Base-by-base conservation (phyloP, 2,888 invertebrate genomes). In the Drosophila conformis region DNA sequence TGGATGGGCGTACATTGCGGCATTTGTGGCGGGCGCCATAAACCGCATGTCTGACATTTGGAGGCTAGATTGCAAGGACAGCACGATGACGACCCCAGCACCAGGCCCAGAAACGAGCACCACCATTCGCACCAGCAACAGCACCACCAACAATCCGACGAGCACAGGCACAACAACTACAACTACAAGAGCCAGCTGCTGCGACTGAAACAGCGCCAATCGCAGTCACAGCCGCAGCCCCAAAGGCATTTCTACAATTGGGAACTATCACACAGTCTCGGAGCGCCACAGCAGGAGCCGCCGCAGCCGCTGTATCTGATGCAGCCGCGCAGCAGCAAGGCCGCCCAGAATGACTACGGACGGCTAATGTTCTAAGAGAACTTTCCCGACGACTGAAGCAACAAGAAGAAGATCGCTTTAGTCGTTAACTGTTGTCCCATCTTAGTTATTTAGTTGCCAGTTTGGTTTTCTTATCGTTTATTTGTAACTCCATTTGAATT, bases 21-120 rank as follows among this genome's bases (percentile, higher is more conserved):
- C 70, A 92, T 97, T 67, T 97, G 98, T 88, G 98, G 98, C 64
- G 98, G 97, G 8, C 95, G 95, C 83, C 98, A 98, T 93, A 94
- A 94, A 76, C 94, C 94, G 75, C 89, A 93, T 92, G 92, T 93
- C 91, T 93, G 93, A 93, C 93, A 93, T 91, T 92, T 93, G 91
- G 92, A 92, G 91, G 92, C 91, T 82, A 87, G 90, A 91, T 91
- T 92, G 84, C 92, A 92, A 87, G 83, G 90, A 88, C 90, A 90
- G 82, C 84, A 81, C 76, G 84, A 87, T 72, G 87, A 86, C 75
- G 87, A 86, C 88, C 86, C 87, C 86, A 85, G 84, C 88, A 86
- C 86, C 88, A 85, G 87, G 84, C 84, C 84, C 83, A 84, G 87
- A 87, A 87, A 75, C 74, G 82, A 82, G 64, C 72, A 69, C 73